A percentile compares a stretch with the other conserved stretches of the same genome.
These are phyloP conservation scores for Myotis myotis DNA, from an alignment of 2,797 vertebrate genomes.

Conservation along the genomic window DNA sequence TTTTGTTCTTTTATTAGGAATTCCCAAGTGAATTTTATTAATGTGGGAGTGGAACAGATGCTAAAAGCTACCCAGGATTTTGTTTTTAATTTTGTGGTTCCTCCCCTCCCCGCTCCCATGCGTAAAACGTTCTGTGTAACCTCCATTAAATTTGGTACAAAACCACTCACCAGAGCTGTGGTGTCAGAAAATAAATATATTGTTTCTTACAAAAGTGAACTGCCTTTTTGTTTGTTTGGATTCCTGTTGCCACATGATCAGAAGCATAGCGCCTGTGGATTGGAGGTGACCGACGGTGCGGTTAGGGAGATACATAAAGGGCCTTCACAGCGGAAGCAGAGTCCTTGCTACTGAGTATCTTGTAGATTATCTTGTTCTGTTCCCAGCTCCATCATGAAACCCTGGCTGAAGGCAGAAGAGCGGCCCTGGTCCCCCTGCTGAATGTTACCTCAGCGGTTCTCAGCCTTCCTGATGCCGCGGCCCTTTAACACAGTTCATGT, in stretches of 20 bases:
- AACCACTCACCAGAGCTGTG: conserved; percentile 99
- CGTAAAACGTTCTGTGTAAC: conserved; percentile 99
- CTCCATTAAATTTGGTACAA: conserved; percentile 99
- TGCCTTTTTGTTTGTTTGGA: conserved; percentile 66
- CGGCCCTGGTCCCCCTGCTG: not conserved
- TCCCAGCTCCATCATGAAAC: not conserved
- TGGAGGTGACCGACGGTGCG: not conserved
- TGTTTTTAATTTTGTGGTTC: conserved; percentile 83
- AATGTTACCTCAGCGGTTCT: too few relatives aligned
- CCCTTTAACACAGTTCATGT: too few relatives aligned
- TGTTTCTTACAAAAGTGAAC: conserved; percentile 93
- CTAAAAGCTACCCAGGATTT: conserved; percentile 88
- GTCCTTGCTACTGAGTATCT: not conserved
- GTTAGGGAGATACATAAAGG: not conserved
- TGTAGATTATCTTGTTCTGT: not conserved
- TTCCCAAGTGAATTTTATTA: conserved; percentile 86
- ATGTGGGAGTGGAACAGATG: conserved; percentile 88
- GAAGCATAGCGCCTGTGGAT: not conserved
- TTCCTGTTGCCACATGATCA: not conserved
- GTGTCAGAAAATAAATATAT: conserved; percentile 99
- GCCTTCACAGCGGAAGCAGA: not conserved
- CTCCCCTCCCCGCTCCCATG: conserved; percentile 80
- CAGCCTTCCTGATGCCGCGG: too few relatives aligned
- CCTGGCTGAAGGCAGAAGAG: not conserved
- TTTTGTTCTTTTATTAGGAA: conserved; percentile 85